Evolutionary conservation across 2,888 invertebrate species (phyloP).

Genomic region (Brenthis daphne): DNA sequence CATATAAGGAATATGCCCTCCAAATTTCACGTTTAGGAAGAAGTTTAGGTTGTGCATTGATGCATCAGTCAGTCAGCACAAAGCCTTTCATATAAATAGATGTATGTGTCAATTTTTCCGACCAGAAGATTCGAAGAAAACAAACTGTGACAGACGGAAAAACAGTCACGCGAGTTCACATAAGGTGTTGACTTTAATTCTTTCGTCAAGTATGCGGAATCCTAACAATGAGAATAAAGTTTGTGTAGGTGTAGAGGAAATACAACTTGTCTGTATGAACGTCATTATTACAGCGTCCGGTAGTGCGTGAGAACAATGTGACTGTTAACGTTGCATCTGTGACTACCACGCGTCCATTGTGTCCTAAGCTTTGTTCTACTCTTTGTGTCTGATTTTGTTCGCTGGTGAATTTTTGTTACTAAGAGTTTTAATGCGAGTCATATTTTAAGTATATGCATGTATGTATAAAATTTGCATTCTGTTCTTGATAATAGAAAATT

Average conservation of each 20-base stretch:
- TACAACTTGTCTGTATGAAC: constrained; percentile 16
- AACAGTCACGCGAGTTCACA: no score
- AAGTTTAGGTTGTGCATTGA: no score
- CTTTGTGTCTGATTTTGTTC: constrained; percentile 24
- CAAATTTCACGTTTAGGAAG: no score
- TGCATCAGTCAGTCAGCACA: no score
- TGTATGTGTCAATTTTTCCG: no score
- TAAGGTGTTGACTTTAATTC: no score
- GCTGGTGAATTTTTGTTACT: constrained; percentile 16
- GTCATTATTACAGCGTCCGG: constrained; percentile 26
- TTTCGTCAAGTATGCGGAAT: no score
- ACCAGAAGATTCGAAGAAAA: no score
- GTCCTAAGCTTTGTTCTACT: constrained; percentile 17
- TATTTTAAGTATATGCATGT: neutral
- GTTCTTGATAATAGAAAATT: neutral
- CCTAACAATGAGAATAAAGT: no score
- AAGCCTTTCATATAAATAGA: no score
- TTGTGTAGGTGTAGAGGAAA: constrained; percentile 4
- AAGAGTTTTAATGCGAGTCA: constrained; percentile 19
- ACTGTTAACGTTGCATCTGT: constrained; percentile 25
- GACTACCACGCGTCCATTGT: constrained; percentile 23
- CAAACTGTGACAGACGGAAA: no score
- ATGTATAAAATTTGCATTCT: constrained; percentile 2
- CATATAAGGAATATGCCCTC: no score
- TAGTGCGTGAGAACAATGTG: constrained; percentile 27